These are phyloP conservation scores for Drosophila acutilabella DNA, from an alignment of 2,888 invertebrate species.

Conservation along the genomic window DNA sequence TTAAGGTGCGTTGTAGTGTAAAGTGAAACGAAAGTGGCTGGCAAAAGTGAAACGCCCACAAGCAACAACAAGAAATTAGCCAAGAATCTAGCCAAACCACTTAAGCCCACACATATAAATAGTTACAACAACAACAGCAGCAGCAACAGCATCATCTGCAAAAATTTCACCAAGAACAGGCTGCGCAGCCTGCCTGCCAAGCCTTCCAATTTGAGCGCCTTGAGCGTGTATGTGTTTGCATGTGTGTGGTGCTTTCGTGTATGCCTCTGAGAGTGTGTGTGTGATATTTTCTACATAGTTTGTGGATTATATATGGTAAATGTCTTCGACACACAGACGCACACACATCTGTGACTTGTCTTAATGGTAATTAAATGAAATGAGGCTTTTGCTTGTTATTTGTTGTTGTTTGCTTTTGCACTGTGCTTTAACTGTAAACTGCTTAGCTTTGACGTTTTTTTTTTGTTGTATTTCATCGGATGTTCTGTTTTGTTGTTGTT, in stretches of 20 bases:
- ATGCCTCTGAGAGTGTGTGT: neutral
- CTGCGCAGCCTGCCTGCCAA: conserved; percentile 49
- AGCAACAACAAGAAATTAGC: conserved; percentile 47
- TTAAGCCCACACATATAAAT: conserved; percentile 73
- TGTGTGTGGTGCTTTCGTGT: conserved; percentile 13
- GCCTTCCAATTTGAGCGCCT: conserved; percentile 54
- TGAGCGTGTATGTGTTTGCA: conserved; percentile 1
- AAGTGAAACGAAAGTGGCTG: conserved; percentile 75
- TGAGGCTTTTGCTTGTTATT: conserved; percentile 47
- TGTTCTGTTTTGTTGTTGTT: conserved; percentile 18
- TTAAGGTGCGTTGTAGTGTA: conserved; percentile 29
- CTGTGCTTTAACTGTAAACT: conserved; percentile 65
- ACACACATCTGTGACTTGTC: conserved; percentile 36
- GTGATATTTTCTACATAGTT: conserved; percentile 27
- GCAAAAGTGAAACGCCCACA: conserved; percentile 78
- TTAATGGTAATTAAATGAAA: conserved; percentile 76
- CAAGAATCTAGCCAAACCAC: conserved; percentile 80
- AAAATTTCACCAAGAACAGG: conserved; percentile 79
- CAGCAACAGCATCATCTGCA: conserved; percentile 27
- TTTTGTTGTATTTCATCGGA: conserved; percentile 8
- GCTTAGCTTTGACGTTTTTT: conserved; percentile 59
- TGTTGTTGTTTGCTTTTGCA: conserved; percentile 16
- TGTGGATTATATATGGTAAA: conserved; percentile 59
- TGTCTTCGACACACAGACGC: conserved; percentile 17
- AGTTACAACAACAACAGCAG: conserved; percentile 38